Evolutionary conservation across 1,140 invertebrate genomes (phyloP).

Genomic region (Cyrtorhinus lividipennis): DNA sequence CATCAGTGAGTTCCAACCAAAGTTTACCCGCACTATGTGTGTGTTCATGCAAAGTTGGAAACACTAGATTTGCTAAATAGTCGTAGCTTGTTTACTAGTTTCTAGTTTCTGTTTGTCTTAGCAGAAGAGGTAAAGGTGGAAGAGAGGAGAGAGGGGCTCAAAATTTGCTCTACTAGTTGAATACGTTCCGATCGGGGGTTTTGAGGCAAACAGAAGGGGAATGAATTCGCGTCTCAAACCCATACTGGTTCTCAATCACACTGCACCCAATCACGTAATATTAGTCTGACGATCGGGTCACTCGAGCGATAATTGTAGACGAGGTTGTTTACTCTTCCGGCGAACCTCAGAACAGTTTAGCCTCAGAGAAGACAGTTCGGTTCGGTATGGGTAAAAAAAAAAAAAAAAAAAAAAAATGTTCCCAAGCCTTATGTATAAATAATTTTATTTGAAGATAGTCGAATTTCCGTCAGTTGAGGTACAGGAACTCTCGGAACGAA

Average conservation of each 20-base stretch:
- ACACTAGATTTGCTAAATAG: background rate
- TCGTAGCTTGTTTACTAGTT: background rate
- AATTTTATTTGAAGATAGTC: too few species aligned
- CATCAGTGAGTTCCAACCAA: background rate
- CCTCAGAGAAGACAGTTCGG: too few species aligned
- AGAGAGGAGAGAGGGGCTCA: background rate
- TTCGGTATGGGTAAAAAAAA: too few species aligned
- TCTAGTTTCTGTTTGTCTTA: background rate
- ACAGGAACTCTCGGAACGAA: too few species aligned
- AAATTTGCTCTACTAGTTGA: background rate
- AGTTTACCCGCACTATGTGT: background rate
- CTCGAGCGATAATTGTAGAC: too few species aligned
- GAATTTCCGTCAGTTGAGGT: too few species aligned
- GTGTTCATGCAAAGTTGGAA: background rate
- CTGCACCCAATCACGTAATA: too few species aligned
- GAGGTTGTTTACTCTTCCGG: too few species aligned
- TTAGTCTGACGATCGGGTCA: too few species aligned
- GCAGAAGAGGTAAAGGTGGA: background rate
- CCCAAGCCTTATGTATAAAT: too few species aligned
- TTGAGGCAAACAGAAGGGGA: background rate
- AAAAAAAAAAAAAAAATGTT: too few species aligned
- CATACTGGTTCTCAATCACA: background rate
- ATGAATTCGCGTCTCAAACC: background rate
- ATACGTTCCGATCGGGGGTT: background rate
- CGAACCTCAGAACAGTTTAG: too few species aligned